These are phyloP conservation scores for Apodemia zela DNA, from an alignment of 2,888 invertebrate species.

Conservation along the genomic window DNA sequence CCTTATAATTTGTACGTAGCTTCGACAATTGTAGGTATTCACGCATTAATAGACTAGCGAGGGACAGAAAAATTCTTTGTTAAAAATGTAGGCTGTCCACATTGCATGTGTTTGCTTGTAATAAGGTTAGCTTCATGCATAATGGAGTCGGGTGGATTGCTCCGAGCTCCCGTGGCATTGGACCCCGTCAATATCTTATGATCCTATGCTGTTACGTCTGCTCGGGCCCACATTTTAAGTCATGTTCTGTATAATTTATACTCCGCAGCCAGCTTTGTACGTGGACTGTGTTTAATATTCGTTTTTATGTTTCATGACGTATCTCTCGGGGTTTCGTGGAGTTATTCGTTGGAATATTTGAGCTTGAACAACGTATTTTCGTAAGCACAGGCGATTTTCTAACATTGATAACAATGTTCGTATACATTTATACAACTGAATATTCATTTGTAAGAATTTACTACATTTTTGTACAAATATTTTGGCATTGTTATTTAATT, in stretches of 20 bases:
- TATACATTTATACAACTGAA: background rate
- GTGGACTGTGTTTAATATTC: constrained; percentile 14
- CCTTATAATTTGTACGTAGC: constrained; percentile 10
- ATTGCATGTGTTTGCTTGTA: constrained; percentile 11
- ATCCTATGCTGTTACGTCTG: constrained; percentile 11
- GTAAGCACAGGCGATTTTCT: background rate
- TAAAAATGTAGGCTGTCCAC: constrained; percentile 17
- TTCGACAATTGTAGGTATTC: background rate
- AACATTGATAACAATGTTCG: background rate
- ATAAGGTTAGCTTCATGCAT: constrained; percentile 15
- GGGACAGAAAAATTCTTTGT: constrained; percentile 11
- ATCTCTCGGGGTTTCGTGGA: constrained; percentile 5
- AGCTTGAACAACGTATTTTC: background rate
- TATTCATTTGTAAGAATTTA: background rate
- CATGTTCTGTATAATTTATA: constrained; percentile 16
- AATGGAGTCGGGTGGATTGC: constrained; percentile 12
- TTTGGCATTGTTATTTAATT: background rate
- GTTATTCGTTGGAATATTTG: background rate
- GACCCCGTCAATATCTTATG: constrained; percentile 15
- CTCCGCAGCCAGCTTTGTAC: constrained; percentile 13
- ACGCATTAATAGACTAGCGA: constrained; percentile 1
- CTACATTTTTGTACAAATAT: background rate
- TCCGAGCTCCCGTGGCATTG: constrained; percentile 10
- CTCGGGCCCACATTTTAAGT: constrained; percentile 7
- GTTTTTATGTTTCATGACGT: constrained; percentile 14